phyloP scores from a whole-genome alignment of 2,113 vertebrate species.

The Xerus inauris region DNA sequence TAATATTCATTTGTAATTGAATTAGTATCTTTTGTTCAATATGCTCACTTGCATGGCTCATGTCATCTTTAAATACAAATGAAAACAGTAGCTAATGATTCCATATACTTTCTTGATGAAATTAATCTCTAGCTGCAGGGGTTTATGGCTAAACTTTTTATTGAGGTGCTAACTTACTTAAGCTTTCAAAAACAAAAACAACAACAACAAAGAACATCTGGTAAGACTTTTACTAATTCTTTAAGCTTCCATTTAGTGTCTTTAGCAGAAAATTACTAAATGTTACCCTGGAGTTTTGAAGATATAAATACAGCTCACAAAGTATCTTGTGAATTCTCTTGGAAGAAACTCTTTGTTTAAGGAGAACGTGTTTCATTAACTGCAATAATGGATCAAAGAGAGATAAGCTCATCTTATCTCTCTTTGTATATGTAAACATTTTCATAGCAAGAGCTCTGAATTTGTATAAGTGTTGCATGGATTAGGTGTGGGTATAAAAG shows the following conservation, averaged over 20 bases:
- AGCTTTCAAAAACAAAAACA: neutral
- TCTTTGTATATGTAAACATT: neutral
- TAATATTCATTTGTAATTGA: neutral
- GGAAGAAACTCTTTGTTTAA: conserved; percentile 5
- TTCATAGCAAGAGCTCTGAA: conserved; percentile 12
- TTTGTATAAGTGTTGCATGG: neutral
- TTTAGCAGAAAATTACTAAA: conserved; percentile 60
- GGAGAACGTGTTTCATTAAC: conserved; percentile 43
- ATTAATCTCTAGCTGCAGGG: neutral
- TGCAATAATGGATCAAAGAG: conserved; percentile 29
- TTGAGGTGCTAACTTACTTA: neutral
- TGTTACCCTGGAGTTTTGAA: conserved; percentile 42
- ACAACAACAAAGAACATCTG: neutral
- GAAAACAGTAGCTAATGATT: neutral
- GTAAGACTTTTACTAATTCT: conserved; percentile 44
- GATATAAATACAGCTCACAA: conserved; percentile 31
- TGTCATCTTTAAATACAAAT: conserved; percentile 9
- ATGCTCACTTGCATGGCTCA: neutral
- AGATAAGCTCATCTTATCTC: too few species aligned
- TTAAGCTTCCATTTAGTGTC: conserved; percentile 38
- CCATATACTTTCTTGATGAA: neutral
- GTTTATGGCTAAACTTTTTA: neutral
- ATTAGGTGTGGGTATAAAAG: neutral
- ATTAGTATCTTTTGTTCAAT: neutral
- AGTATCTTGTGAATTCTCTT: neutral